Conservation (phyloP, 1,140 invertebrate species). For the Rhizoglyphus robini region DNA sequence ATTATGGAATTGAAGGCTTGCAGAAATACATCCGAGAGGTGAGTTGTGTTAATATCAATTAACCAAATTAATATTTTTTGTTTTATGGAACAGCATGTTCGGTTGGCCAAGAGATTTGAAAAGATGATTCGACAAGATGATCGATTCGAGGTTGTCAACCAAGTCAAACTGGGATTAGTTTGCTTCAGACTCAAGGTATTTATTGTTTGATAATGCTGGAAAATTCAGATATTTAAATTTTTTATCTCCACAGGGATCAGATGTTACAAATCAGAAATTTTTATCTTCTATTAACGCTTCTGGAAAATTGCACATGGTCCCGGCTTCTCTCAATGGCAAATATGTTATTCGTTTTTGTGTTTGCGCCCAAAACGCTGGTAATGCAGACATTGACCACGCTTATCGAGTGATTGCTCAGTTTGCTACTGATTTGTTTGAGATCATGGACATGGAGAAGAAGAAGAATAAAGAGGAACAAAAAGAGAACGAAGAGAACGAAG, state of each 20-base stretch:
- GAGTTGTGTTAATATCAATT: slow-evolving; percentile 18
- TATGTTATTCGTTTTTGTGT: slow-evolving; percentile 90
- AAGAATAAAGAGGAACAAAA: background rate
- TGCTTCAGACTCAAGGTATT: slow-evolving; percentile 58
- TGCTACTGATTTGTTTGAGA: slow-evolving; percentile 60
- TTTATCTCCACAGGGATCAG: slow-evolving; percentile 52
- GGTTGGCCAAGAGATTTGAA: slow-evolving; percentile 87
- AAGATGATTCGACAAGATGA: slow-evolving; percentile 61
- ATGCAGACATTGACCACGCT: slow-evolving; percentile 72
- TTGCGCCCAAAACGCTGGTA: slow-evolving; percentile 72
- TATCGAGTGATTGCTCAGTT: slow-evolving; percentile 78
- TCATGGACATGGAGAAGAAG: slow-evolving; percentile 21
- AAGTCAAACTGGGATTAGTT: slow-evolving; percentile 55
- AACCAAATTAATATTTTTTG: slow-evolving; percentile 7
- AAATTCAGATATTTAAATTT: too few species aligned
- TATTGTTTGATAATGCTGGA: background rate
- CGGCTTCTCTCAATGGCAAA: slow-evolving; percentile 58
- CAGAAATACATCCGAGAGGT: slow-evolving; percentile 43
- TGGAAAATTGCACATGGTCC: slow-evolving; percentile 93
- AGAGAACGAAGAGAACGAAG: slow-evolving; percentile 28
- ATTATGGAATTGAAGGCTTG: slow-evolving; percentile 58
- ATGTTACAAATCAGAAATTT: slow-evolving; percentile 84
- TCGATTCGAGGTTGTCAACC: slow-evolving; percentile 85
- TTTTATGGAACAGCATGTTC: slow-evolving; percentile 49
- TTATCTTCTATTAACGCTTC: slow-evolving; percentile 87